Base-by-base conservation (phyloP, 2,888 invertebrate genomes). In the Polydrusus pterygomalis region DNA sequence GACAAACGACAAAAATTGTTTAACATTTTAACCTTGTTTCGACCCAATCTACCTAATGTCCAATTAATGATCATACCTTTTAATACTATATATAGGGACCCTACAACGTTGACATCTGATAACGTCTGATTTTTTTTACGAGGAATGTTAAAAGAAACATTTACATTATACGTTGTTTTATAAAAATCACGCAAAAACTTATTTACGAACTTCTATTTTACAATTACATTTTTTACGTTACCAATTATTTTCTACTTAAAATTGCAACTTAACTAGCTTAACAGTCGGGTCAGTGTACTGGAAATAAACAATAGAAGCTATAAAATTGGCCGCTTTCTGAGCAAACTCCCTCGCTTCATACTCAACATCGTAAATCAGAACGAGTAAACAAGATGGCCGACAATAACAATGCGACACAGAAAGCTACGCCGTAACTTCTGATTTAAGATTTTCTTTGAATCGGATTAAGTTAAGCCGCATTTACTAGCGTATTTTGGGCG, bases 391-490 rank as follows among this genome's bases (percentile, higher is more conserved):
- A 85, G 85, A 84, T 84, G 85, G 84, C 83, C 83, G 81, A 84
- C 84, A 84, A 83, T 84, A 83, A 77, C 74, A 74, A 81, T 79
- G 79, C 75, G 79, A 82, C 83, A 84, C 83, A 84, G 83, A 83
- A 79, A 84, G 82, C 82, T 70, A 79, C 81, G 77, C 76, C 85
- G 85, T 86, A 85, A 86, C 84, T 86, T 84, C 83, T 84, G 85
- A 85, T 85, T 85, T 85, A 85, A 85, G 85, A 86, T 86, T 86
- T 86, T 82, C 74, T 82, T 79, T 80, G 83, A 82, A 85, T 85
- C 84, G 85, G 85, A 85, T 86, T 86, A 86, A 81, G 78, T 77
- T 84, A 82, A 84, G 84, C 84, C 81, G 82, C 81, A 83, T 84
- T 83, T 82, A 80, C 81, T 80, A 80, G 81, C 74, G 82, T 80